Evolutionary conservation across 2,797 vertebrate species (phyloP).

Genomic region (Knipowitschia caucasica): DNA sequence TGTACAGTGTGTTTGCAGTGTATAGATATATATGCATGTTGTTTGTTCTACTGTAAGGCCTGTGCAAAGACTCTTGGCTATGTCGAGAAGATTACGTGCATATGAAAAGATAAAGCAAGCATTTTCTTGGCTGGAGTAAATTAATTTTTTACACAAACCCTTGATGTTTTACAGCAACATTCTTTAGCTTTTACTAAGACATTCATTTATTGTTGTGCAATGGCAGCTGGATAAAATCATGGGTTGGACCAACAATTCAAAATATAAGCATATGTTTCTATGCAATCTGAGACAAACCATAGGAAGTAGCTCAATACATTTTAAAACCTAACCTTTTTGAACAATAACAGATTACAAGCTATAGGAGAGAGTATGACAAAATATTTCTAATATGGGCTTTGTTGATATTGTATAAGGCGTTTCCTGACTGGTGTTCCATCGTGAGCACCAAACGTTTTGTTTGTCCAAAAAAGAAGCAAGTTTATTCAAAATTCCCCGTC

Average conservation of each 20-base stretch:
- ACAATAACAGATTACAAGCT: too few relatives aligned
- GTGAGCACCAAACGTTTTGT: too few relatives aligned
- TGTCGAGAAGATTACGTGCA: neutral
- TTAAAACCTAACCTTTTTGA: too few relatives aligned
- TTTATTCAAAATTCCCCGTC: too few relatives aligned
- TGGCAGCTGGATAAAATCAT: neutral
- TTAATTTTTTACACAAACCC: neutral
- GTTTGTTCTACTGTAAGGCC: neutral
- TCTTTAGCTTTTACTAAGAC: neutral
- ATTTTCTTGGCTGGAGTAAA: neutral
- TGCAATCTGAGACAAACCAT: neutral
- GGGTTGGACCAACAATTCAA: neutral
- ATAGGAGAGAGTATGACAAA: too few relatives aligned
- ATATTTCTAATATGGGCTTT: too few relatives aligned
- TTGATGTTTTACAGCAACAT: constrained; percentile 3
- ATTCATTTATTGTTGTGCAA: constrained; percentile 1
- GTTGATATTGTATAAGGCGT: too few relatives aligned
- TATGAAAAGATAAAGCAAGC: constrained; percentile 1
- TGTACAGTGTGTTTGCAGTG: neutral
- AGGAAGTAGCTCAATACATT: too few relatives aligned
- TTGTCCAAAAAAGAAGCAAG: too few relatives aligned
- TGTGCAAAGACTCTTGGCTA: neutral
- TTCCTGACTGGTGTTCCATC: too few relatives aligned
- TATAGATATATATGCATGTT: neutral
- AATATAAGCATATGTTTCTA: neutral